A percentile compares a stretch with the other conserved stretches of the same genome.
phyloP scores from a whole-genome alignment of 2,888 invertebrate genomes.

The Amblyjoppa fuscipennis region DNA sequence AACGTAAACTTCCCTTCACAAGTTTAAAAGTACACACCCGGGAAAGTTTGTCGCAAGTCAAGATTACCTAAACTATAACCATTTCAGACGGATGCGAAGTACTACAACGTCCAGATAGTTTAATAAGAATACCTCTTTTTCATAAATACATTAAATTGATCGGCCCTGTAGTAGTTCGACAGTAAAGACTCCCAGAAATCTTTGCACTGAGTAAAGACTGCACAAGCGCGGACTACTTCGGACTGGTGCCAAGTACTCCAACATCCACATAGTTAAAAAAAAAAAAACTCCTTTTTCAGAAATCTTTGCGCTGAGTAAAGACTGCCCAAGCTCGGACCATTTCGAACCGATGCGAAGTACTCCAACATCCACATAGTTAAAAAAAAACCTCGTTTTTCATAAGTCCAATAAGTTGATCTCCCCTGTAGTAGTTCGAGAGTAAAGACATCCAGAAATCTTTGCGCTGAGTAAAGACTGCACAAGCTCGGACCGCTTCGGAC shows the following conservation, averaged over 20 bases:
- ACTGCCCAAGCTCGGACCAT: no score
- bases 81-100: background rate
- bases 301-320: no score
- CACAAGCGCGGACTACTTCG: background rate
- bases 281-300: no score
- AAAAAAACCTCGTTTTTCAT: background rate
- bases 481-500: constrained; percentile 1
- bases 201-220: background rate
- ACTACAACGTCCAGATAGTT: background rate
- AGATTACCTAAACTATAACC: background rate
- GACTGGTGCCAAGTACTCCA: background rate
- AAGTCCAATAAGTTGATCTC: background rate
- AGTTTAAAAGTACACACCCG: no score
- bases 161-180: no score
- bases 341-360: no score
- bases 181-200: no score
- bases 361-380: no score
- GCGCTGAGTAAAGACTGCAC: background rate
- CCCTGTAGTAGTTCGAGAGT: background rate
- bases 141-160: background rate
- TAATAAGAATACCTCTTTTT: no score
- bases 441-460: background rate
- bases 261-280: background rate
- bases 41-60: no score
- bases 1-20: no score